phyloP scores from a whole-genome alignment of 1,140 invertebrate genomes.

The Musca domestica region DNA sequence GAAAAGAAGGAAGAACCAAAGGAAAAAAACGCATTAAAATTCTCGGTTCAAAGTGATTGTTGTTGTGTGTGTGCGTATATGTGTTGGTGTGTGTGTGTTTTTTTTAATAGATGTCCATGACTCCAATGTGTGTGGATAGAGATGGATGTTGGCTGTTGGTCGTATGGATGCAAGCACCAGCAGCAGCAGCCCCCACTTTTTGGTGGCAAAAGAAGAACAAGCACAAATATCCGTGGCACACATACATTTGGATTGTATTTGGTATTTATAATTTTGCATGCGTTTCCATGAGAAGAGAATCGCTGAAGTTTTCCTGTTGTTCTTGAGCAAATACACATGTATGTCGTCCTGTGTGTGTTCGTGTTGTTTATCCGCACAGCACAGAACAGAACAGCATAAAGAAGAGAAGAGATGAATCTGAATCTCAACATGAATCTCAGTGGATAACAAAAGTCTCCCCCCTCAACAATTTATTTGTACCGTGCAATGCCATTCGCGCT shows the following conservation, averaged over 20 bases:
- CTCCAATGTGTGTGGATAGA: constrained; percentile 4
- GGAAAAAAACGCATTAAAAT: neutral
- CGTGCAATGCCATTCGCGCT: too few relatives aligned
- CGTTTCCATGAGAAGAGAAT: constrained; percentile 10
- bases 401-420: too few relatives aligned
- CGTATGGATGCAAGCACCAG: too few relatives aligned
- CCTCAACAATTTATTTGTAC: too few relatives aligned
- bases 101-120: constrained; percentile 19
- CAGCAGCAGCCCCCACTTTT: constrained; percentile 11
- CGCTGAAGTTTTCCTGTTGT: too few relatives aligned
- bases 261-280: constrained; percentile 20
- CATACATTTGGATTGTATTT: constrained; percentile 15
- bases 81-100: constrained; percentile 1
- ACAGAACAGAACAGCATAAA: too few relatives aligned
- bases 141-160: too few relatives aligned
- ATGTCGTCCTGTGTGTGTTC: too few relatives aligned
- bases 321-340: too few relatives aligned
- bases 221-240: constrained; percentile 8
- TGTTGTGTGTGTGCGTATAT: neutral
- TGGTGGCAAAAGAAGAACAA: constrained; percentile 4
- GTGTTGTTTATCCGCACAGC: too few relatives aligned
- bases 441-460: too few relatives aligned
- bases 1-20: neutral
- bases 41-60: neutral
- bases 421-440: too few relatives aligned